These are phyloP conservation scores for Orientallactaga sibirica DNA, from an alignment of 2,797 vertebrate species.

Conservation along the genomic window DNA sequence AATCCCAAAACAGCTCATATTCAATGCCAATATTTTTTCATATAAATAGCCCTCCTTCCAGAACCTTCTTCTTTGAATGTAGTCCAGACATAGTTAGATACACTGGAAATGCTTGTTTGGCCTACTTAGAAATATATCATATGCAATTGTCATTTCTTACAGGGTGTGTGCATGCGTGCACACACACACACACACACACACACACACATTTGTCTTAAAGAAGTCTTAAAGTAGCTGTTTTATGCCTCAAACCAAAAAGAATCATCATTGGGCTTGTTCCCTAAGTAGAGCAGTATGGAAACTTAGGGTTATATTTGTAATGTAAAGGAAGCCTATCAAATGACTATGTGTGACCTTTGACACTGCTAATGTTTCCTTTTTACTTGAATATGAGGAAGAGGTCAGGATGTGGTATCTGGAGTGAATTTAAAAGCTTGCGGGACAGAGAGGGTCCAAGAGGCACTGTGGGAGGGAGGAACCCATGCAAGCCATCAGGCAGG, in stretches of 20 bases:
- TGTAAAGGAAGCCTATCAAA: background rate
- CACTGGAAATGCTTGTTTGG: background rate
- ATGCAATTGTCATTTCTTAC: background rate
- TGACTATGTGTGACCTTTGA: background rate
- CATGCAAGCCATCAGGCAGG: background rate
- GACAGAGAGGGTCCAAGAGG: background rate
- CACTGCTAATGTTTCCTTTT: conserved; percentile 28
- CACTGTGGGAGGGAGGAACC: background rate
- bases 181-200: too few relatives aligned
- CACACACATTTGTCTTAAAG: too few relatives aligned
- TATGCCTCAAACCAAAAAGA: background rate
- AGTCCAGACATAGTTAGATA: background rate
- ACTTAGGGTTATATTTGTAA: background rate
- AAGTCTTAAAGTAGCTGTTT: background rate
- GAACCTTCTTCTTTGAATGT: background rate
- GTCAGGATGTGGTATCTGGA: background rate
- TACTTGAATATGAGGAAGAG: background rate
- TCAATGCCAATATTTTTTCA: background rate
- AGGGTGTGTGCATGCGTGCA: too few relatives aligned
- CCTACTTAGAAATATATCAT: background rate
- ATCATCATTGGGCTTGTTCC: background rate
- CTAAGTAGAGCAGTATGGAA: background rate
- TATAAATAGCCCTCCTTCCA: background rate
- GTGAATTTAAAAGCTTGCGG: background rate
- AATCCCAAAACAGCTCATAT: background rate